Percentiles rank a stretch among this genome's conserved stretches.
Evolutionary conservation across 2,888 invertebrate genomes (phyloP).

Genomic region (Amphipyra berbera): DNA sequence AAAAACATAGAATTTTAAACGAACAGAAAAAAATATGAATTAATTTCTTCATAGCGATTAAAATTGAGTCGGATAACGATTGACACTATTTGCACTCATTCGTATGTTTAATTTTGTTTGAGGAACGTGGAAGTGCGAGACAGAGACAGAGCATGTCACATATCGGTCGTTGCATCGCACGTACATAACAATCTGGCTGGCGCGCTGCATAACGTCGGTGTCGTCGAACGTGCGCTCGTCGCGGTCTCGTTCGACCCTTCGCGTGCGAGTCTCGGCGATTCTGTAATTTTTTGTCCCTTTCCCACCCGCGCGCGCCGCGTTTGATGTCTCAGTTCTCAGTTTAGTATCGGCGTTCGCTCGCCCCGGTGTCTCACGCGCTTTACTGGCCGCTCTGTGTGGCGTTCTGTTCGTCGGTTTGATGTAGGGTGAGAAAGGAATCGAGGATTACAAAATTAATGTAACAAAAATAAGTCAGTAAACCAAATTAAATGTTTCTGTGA

Average conservation of each 20-base stretch:
- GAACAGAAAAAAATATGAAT: conserved; percentile 9
- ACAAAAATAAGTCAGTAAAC: conserved; percentile 65
- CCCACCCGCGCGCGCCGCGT: conserved; percentile 71
- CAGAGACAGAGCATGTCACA: conserved; percentile 65
- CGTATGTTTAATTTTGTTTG: conserved; percentile 71
- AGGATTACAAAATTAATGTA: conserved; percentile 72
- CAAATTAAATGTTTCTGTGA: conserved; percentile 57
- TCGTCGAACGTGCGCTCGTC: conserved; percentile 92
- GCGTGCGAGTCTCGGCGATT: conserved; percentile 84
- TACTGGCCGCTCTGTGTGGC: conserved; percentile 75
- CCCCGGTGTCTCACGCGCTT: conserved; percentile 68
- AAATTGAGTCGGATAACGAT: conserved; percentile 1
- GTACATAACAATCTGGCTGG: conserved; percentile 97
- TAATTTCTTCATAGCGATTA: neutral
- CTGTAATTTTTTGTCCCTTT: conserved; percentile 84
- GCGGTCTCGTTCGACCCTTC: conserved; percentile 88
- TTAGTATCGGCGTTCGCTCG: conserved; percentile 68
- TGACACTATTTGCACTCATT: conserved; percentile 43
- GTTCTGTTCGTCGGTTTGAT: conserved; percentile 64
- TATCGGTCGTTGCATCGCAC: conserved; percentile 72
- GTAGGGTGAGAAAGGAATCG: conserved; percentile 63
- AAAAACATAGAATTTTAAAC: conserved; percentile 20
- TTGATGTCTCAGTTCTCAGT: conserved; percentile 64
- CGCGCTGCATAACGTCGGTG: conserved; percentile 95
- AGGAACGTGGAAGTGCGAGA: conserved; percentile 72